Evolutionary conservation across 1,140 invertebrate genomes (phyloP), one percentile per base, ranked within the genome.

Genomic region (Drosophila sp.): DNA sequence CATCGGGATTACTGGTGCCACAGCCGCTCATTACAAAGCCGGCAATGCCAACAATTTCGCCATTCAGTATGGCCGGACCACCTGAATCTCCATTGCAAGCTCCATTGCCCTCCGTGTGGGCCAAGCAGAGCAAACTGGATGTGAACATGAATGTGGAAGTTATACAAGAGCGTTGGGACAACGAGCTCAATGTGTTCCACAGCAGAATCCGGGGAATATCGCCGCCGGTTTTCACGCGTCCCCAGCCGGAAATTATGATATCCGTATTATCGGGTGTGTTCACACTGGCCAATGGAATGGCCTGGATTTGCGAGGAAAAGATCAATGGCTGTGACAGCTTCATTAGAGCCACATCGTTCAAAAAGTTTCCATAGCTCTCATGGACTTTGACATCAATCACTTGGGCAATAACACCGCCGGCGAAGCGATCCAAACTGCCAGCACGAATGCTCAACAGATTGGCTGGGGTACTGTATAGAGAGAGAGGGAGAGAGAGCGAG

Each of bases 321-420:
- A 65, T 54, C n/a, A 93, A 70, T 2, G 77, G 54, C 10, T 61
- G 40, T 23, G 91, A 72, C 2, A 94, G 57, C 29, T 79, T 75
- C 30, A 94, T 68, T 1, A 94, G 66, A 4, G 92, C 93, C n/a
- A 94, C 80, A 67, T 94, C 94, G 32, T 94, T 92, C 32, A 68
- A 27, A 0, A 92, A 38, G 0, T 76, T 32, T 5, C 66, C 81
- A 66, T 91, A 93, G 0, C 77, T 30, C 32, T 83, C 27, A 63
- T 94, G 93, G 0, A 86, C 72, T n/a, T 33, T 32, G 7, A 85
- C 68, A 1, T 72, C 29, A 1, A 1, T 32, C 7, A 85, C 79
- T 33, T 72, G 40, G 10, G 58, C 17, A 1, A 79, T 23, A 40
- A 79, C 64, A 25, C 81, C 81, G 50, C 79, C 76, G 2, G n/a